Percentiles rank a stretch among this genome's conserved stretches.
Conservation (phyloP, 2,113 vertebrate species). For the Lates calcarifer region DNA sequence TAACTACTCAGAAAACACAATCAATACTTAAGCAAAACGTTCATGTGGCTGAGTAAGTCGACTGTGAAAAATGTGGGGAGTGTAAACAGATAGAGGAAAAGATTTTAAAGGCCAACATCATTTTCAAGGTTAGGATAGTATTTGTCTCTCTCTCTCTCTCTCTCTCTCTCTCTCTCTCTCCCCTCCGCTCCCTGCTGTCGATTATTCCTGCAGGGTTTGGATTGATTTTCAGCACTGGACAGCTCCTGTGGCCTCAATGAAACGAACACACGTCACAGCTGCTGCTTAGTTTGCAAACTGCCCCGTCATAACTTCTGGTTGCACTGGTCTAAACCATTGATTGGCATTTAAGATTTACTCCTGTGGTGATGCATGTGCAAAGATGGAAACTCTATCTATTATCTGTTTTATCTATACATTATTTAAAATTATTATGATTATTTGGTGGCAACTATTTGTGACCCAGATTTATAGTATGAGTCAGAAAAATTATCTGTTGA, state of each 20-base stretch:
- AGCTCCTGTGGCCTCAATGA: constrained; percentile 74
- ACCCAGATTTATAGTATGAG: no score
- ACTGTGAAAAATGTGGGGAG: constrained; percentile 32
- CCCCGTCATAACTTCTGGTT: constrained; percentile 60
- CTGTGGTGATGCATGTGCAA: constrained; percentile 15
- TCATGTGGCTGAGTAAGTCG: constrained; percentile 32
- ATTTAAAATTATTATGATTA: neutral
- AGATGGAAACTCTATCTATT: constrained; percentile 38
- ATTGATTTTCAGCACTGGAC: constrained; percentile 82
- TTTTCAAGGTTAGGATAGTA: constrained; percentile 59
- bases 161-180: neutral
- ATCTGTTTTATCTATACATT: neutral
- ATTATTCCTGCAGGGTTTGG: constrained; percentile 73
- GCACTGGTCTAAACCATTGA: constrained; percentile 44
- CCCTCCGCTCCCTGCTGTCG: constrained; percentile 47
- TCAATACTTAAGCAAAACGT: constrained; percentile 42
- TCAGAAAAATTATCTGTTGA: no score
- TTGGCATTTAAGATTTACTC: constrained; percentile 25
- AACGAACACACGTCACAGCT: constrained; percentile 65
- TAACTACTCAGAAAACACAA: constrained; percentile 34
- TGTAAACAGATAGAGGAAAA: constrained; percentile 43
- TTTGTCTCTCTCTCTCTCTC: neutral
- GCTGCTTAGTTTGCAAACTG: constrained; percentile 66
- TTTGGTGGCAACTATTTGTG: neutral
- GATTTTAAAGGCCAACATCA: constrained; percentile 54